phyloP scores from a whole-genome alignment of 2,888 invertebrate species.

The Empis stercorea region DNA sequence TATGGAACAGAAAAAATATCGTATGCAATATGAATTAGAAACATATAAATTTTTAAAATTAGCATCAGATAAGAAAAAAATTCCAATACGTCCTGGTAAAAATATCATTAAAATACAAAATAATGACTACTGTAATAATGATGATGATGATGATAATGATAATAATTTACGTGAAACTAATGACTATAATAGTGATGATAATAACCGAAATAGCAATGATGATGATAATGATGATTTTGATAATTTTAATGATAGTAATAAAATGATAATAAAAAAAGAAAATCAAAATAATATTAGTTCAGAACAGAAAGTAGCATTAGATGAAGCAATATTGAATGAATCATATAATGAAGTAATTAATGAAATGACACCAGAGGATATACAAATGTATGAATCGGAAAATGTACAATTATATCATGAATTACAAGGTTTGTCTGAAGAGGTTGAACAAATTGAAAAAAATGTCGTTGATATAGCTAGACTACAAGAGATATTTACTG shows the following conservation, averaged over 20 bases:
- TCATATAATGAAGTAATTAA: conserved; percentile 20
- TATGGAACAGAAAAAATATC: conserved; percentile 73
- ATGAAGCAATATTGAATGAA: conserved; percentile 30
- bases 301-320: conserved; percentile 26
- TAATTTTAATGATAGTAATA: conserved; percentile 7
- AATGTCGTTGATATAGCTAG: conserved; percentile 94
- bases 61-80: conserved; percentile 37
- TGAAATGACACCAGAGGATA: conserved; percentile 68
- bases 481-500: conserved; percentile 90
- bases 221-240: conserved; percentile 13
- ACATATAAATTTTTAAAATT: conserved; percentile 65
- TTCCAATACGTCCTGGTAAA: conserved; percentile 27
- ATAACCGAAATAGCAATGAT: conserved; percentile 6
- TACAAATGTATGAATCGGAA: conserved; percentile 87
- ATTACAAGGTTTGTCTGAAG: conserved; percentile 76
- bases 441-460: conserved; percentile 77
- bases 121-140: conserved; percentile 25
- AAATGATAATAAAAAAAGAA: conserved; percentile 9
- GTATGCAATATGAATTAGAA: conserved; percentile 76
- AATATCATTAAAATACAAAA: conserved; percentile 10
- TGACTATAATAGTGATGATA: conserved; percentile 22
- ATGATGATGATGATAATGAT: conserved; percentile 10
- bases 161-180: conserved; percentile 1
- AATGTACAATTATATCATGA: conserved; percentile 79
- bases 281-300: conserved; percentile 10